Evolutionary conservation across 2,797 vertebrate genomes (phyloP).

Genomic region (Pangasius macronema): DNA sequence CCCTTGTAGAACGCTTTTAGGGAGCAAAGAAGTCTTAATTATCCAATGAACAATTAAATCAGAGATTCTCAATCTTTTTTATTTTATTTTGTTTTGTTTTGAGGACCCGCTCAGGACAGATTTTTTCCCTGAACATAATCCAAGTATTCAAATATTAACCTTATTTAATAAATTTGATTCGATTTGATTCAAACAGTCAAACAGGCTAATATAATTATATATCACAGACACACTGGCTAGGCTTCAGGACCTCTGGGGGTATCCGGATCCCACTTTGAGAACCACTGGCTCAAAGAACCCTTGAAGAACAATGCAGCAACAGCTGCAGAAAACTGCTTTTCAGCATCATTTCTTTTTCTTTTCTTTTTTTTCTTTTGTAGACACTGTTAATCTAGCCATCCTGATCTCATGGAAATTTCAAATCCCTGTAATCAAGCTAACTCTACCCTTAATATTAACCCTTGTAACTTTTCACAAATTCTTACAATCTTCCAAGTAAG

Average conservation of each 20-base stretch:
- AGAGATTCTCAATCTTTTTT: background rate
- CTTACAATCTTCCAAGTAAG: background rate
- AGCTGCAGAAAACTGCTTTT: background rate
- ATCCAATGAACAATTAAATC: background rate
- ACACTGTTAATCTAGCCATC: background rate
- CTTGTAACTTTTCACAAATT: background rate
- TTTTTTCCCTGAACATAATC: background rate
- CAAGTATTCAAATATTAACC: background rate
- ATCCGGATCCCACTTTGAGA: background rate
- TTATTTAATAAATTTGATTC: background rate
- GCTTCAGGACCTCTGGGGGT: background rate
- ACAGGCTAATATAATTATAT: background rate
- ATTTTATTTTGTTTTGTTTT: background rate
- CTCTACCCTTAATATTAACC: background rate
- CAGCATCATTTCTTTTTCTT: too few species aligned
- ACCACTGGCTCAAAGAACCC: background rate
- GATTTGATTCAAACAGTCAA: background rate
- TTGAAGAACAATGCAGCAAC: background rate
- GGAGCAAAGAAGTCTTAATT: background rate
- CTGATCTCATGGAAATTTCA: background rate
- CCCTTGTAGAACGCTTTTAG: background rate
- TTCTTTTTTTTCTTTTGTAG: background rate
- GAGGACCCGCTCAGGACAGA: background rate
- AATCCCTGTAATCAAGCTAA: background rate
- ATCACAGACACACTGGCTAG: background rate